These are phyloP conservation scores for Athripsodes cinereus DNA, from an alignment of 2,888 invertebrate species.

Conservation along the genomic window DNA sequence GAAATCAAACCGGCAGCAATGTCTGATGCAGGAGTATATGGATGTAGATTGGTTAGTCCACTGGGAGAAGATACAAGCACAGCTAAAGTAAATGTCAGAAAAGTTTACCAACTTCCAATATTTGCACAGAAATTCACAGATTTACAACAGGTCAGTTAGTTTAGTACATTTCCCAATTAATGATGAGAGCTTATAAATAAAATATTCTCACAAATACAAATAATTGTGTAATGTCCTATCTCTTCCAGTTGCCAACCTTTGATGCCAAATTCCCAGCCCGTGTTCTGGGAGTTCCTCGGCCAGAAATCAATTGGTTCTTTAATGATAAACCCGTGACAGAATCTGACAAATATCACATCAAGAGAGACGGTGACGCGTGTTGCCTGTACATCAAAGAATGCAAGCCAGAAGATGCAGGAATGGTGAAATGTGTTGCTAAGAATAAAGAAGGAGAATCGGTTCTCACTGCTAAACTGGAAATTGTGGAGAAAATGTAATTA, in stretches of 20 bases:
- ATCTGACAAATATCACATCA: constrained; percentile 66
- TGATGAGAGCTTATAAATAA: too few relatives aligned
- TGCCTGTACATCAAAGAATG: constrained; percentile 70
- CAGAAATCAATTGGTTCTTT: constrained; percentile 83
- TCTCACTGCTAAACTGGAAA: constrained; percentile 67
- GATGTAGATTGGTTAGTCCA: constrained; percentile 69
- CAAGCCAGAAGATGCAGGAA: constrained; percentile 60
- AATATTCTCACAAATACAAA: too few relatives aligned
- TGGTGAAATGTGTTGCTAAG: constrained; percentile 69
- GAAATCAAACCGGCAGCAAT: constrained; percentile 64
- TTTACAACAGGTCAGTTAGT: constrained; percentile 63
- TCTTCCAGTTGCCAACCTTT: constrained; percentile 58
- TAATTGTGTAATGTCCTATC: constrained; percentile 3
- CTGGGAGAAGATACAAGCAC: constrained; percentile 66
- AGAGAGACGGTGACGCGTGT: constrained; percentile 72
- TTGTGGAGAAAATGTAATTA: constrained; percentile 78
- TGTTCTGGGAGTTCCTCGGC: constrained; percentile 73
- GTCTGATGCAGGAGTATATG: constrained; percentile 72
- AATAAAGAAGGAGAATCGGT: constrained; percentile 76
- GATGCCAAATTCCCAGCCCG: constrained; percentile 81
- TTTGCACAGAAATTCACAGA: constrained; percentile 72
- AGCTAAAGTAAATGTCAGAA: constrained; percentile 68
- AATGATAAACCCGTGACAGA: constrained; percentile 67
- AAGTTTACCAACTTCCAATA: constrained; percentile 71
- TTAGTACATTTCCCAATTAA: constrained; percentile 27